Base-by-base conservation (phyloP, 2,888 invertebrate genomes). In the Synergus laeviventris region DNA sequence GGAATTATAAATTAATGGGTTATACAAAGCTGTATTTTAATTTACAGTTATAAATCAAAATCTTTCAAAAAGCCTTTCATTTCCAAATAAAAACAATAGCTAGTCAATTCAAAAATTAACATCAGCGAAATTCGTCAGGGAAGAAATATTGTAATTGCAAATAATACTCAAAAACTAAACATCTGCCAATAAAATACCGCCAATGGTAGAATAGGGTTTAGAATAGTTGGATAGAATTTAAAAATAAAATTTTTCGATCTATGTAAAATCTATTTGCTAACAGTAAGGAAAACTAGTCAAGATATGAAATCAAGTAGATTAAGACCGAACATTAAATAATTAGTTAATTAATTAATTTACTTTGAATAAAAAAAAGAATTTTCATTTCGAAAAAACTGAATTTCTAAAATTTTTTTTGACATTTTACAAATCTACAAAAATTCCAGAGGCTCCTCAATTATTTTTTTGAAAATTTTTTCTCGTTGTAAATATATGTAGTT, bases 231-330 rank as follows among this genome's bases (percentile, higher is more conserved):
- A 31, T 31, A 1, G 9, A 9, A 3, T 62, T n/a, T 2, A 62
- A 62, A 62, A 7, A 31, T 31, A n/a, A n/a, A n/a, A 0, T 31
- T 31, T 5, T 4, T 31, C 31, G 31, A 31, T 66, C 16, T 7
- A 49, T 45, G n/a, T 8, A 49, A 49, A n/a, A 24, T 18, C 5
- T 61, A 36, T 18, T 49, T 49, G 45, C 2, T 21, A 56, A 70
- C 1, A 31, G n/a, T 66, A 66, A 45, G 66, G n/a, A n/a, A 49
- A 70, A 70, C 70, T 70, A 70, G 70, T 70, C 70, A 70, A 70
- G 49, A 49, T 70, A 31, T 31, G 31, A 70, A 70, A 49, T 31
- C 70, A n/a, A 14, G 21, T 62, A 62, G 12, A 66, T 16, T 66
- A 4, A 21, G 24, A 24, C 1, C 21, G 14, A 21, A 12, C 11